These are phyloP conservation scores for Oxyruncus cristatus DNA, from an alignment of 2,113 vertebrate genomes.

Conservation along the genomic window DNA sequence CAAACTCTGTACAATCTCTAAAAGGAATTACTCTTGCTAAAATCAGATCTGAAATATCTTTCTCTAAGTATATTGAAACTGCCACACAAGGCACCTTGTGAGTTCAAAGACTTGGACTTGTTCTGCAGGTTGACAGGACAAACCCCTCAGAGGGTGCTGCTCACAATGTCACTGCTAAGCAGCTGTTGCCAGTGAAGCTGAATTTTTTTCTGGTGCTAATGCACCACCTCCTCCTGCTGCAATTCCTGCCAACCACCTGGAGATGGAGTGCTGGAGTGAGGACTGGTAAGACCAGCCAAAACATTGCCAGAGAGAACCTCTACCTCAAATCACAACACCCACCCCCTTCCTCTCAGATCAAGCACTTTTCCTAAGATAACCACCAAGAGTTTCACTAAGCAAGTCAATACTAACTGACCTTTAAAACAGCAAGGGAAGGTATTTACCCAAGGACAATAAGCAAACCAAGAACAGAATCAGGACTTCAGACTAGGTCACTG, in stretches of 20 bases:
- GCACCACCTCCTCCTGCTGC: neutral
- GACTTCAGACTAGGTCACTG: neutral
- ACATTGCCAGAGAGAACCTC: neutral
- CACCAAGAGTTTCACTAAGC: neutral
- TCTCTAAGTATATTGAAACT: neutral
- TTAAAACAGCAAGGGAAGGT: neutral
- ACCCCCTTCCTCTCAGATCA: neutral
- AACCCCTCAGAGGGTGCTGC: neutral
- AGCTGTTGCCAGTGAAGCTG: neutral
- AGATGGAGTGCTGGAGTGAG: accelerated
- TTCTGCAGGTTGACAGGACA: neutral
- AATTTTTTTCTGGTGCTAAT: neutral
- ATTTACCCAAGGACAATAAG: neutral
- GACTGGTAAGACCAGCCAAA: neutral
- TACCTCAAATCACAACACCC: neutral
- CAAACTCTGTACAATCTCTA: neutral
- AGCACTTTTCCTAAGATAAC: neutral
- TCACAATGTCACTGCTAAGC: neutral
- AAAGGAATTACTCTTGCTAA: neutral
- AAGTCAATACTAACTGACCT: neutral
- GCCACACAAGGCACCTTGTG: accelerated
- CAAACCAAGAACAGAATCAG: neutral
- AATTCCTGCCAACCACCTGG: neutral
- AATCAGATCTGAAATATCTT: neutral
- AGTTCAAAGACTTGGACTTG: neutral